Percentiles rank a stretch among this genome's conserved stretches.
Conservation (phyloP, 53 echinoderm and acorn worm genomes). For the Paelopatides confundens region DNA sequence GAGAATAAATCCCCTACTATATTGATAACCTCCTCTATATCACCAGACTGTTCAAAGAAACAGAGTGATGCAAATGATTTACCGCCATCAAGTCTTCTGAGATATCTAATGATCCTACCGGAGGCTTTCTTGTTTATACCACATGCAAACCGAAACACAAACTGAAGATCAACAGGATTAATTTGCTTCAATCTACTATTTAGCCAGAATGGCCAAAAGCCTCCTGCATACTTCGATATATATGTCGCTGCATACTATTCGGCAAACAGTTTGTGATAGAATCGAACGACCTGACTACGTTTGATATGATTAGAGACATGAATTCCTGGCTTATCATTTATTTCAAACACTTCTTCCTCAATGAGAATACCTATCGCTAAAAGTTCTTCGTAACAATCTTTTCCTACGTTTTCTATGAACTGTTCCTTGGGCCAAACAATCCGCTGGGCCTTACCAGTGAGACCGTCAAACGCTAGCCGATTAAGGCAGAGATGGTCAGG, state of each 20-base stretch:
- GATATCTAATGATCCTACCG: neutral
- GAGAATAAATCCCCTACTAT: neutral
- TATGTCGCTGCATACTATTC: conserved; percentile 1
- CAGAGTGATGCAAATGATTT: neutral
- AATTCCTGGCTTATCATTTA: neutral
- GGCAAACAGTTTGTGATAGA: conserved; percentile 13
- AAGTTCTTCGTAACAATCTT: neutral
- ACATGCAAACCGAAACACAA: neutral
- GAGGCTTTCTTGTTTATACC: neutral
- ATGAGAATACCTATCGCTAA: neutral
- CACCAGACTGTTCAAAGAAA: neutral
- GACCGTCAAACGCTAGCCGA: neutral
- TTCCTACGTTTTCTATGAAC: neutral
- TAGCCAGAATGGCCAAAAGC: neutral
- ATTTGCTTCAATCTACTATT: neutral
- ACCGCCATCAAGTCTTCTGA: neutral
- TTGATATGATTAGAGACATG: neutral
- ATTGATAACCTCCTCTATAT: neutral
- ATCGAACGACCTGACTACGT: neutral
- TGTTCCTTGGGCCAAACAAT: neutral
- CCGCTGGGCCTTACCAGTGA: neutral
- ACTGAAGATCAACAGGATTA: neutral
- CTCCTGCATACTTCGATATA: neutral
- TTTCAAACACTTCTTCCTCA: neutral
- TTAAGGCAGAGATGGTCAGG: neutral